Evolutionary conservation across 2,113 vertebrate species (phyloP).

Genomic region (Synchiropus splendidus): DNA sequence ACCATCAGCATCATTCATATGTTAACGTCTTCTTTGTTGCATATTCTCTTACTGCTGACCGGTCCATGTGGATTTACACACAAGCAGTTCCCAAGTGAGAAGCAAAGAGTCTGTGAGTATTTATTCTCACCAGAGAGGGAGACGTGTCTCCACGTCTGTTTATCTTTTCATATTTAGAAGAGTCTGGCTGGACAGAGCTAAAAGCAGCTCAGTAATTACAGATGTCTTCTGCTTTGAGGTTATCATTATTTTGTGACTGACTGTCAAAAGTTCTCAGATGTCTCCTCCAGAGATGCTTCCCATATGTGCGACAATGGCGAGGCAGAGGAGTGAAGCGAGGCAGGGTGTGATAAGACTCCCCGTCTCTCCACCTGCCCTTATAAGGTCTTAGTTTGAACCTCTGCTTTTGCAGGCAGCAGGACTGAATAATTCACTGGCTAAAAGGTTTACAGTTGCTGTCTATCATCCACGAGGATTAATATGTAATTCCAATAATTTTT

Average conservation of each 20-base stretch:
- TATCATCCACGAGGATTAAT: neutral
- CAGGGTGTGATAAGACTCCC: slow-evolving; percentile 38
- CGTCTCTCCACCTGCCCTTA: slow-evolving; percentile 32
- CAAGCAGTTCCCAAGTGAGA: slow-evolving; percentile 6
- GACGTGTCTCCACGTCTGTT: slow-evolving; percentile 27
- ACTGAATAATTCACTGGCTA: slow-evolving; percentile 6
- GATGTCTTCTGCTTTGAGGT: slow-evolving; percentile 31
- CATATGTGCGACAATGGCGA: slow-evolving; percentile 41
- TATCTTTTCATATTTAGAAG: slow-evolving; percentile 42
- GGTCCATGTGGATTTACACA: too few species aligned
- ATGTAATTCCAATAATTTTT: too few species aligned
- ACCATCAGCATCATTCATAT: slow-evolving; percentile 2
- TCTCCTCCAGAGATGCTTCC: slow-evolving; percentile 28
- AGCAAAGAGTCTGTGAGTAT: slow-evolving; percentile 5
- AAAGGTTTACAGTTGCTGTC: slow-evolving; percentile 15
- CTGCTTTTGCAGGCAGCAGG: slow-evolving; percentile 3
- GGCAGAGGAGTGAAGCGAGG: slow-evolving; percentile 24
- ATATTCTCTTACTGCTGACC: neutral
- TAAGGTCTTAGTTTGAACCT: slow-evolving; percentile 31
- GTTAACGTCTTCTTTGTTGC: neutral
- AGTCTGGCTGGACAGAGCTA: slow-evolving; percentile 35
- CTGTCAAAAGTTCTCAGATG: slow-evolving; percentile 42
- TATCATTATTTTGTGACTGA: slow-evolving; percentile 54
- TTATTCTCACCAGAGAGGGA: slow-evolving; percentile 7
- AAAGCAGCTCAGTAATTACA: slow-evolving; percentile 52